phyloP scores from a whole-genome alignment of 2,888 invertebrate species.

The Drosophila pullipes region DNA sequence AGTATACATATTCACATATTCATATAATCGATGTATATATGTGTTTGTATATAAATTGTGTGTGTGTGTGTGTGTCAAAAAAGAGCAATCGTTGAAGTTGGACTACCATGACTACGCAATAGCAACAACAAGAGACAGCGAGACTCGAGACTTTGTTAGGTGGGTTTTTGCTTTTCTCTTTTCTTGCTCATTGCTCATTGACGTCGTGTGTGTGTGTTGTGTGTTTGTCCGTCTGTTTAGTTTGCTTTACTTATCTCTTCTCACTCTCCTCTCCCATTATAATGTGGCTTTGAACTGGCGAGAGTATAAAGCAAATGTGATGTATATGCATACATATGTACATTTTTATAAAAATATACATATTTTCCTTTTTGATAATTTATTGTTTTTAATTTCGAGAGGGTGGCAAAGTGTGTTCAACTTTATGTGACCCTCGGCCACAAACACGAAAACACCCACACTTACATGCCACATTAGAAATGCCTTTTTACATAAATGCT shows the following conservation, averaged over 20 bases:
- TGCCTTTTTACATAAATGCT: conserved; percentile 22
- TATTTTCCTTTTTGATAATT: conserved; percentile 66
- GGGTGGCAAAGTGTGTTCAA: conserved; percentile 55
- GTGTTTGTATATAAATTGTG: conserved; percentile 6
- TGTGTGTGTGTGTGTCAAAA: conserved; percentile 38
- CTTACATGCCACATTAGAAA: conserved; percentile 13
- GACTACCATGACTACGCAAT: conserved; percentile 78
- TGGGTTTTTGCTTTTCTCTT: conserved; percentile 59
- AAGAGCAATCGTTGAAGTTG: conserved; percentile 72
- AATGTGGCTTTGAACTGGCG: conserved; percentile 37
- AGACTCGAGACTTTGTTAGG: conserved; percentile 48
- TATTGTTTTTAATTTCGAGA: conserved; percentile 70
- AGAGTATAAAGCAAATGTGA: conserved; percentile 36
- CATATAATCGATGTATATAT: conserved; percentile 75
- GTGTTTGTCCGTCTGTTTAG: conserved; percentile 44
- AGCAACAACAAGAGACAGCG: conserved; percentile 72
- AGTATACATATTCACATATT: conserved; percentile 70
- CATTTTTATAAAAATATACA: conserved; percentile 26
- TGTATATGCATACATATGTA: conserved; percentile 43
- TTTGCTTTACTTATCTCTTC: conserved; percentile 43
- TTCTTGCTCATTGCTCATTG: conserved; percentile 43
- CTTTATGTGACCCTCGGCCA: conserved; percentile 42
- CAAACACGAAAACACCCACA: conserved; percentile 15
- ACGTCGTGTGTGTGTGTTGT: conserved; percentile 5
- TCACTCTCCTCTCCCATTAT: conserved; percentile 26